Base-by-base conservation (phyloP, 2,888 invertebrate genomes). In the Neoascia interrupta region DNA sequence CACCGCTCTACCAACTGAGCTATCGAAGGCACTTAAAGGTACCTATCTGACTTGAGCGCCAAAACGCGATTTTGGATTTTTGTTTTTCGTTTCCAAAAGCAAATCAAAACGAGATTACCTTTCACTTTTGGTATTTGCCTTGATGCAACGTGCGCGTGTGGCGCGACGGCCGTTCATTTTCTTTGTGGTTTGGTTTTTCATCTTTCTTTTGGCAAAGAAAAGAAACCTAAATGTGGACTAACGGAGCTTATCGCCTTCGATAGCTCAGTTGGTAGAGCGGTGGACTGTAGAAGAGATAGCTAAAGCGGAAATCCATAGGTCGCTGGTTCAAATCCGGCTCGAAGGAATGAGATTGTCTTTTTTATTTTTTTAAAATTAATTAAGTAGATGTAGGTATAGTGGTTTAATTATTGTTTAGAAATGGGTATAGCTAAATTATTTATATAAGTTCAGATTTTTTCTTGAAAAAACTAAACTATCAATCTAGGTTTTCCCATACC, bases 321-420 rank as follows among this genome's bases (percentile, higher is more conserved):
- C 82, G 80, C 81, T 83, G 82, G 82, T 83, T 83, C 83, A 81
- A 83, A 72, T 82, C 81, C 81, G 83, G 82, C 81, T 83, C 70
- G 81, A 82, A 82, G 82, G 81, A 83, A 60, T 16, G 13, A 23
- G 23, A 3, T 31, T n/a, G 3, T 31, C 3, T 31, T 31, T 31
- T 31, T 3, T 3, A 6, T 6, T 31, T 4, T 31, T 3, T 31
- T 26, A 8, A n/a, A n/a, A n/a, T n/a, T n/a, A n/a, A n/a, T n/a
- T n/a, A n/a, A n/a, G n/a, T n/a, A n/a, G n/a, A n/a, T n/a, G n/a
- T n/a, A n/a, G n/a, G n/a, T n/a, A n/a, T n/a, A n/a, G n/a, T n/a
- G n/a, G n/a, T n/a, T n/a, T n/a, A n/a, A n/a, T n/a, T n/a, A n/a
- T n/a, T n/a, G n/a, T n/a, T n/a, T n/a, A n/a, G n/a, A n/a, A n/a